phyloP scores from a whole-genome alignment of 2,113 vertebrate species.

The Odontesthes bonariensis region DNA sequence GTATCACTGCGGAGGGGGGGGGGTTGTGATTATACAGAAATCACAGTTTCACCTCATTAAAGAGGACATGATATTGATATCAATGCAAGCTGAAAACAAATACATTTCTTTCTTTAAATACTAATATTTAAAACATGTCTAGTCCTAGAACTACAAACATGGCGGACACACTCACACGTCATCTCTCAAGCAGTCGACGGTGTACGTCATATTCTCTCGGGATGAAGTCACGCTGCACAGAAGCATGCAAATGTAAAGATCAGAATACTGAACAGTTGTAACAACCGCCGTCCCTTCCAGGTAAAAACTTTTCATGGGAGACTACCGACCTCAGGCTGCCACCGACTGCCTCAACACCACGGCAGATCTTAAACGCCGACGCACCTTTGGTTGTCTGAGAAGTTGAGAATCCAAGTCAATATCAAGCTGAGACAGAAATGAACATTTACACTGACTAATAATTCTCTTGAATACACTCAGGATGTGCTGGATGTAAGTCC shows the following conservation, averaged over 20 bases:
- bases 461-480: not conserved
- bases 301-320: not conserved
- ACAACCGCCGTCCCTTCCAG: not conserved
- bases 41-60: too few relatives aligned
- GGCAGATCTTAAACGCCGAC: slow-evolving; percentile 94
- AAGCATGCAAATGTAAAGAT: slow-evolving; percentile 17
- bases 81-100: not conserved
- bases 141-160: not conserved
- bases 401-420: slow-evolving; percentile 19
- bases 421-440: not conserved
- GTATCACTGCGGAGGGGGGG: slow-evolving; percentile 85
- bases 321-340: slow-evolving; percentile 90
- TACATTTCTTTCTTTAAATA: not conserved
- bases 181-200: slow-evolving; percentile 90
- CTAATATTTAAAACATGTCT: not conserved
- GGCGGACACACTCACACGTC: slow-evolving; percentile 84
- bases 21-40: too few relatives aligned
- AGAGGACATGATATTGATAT: not conserved
- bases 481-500: too few relatives aligned
- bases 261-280: not conserved
- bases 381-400: slow-evolving; percentile 96
- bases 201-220: slow-evolving; percentile 91
- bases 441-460: not conserved
- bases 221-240: slow-evolving; percentile 88
- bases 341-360: slow-evolving; percentile 93